These are phyloP conservation scores for Irena cyanogastra DNA, from an alignment of 2,113 vertebrate genomes.

Conservation along the genomic window DNA sequence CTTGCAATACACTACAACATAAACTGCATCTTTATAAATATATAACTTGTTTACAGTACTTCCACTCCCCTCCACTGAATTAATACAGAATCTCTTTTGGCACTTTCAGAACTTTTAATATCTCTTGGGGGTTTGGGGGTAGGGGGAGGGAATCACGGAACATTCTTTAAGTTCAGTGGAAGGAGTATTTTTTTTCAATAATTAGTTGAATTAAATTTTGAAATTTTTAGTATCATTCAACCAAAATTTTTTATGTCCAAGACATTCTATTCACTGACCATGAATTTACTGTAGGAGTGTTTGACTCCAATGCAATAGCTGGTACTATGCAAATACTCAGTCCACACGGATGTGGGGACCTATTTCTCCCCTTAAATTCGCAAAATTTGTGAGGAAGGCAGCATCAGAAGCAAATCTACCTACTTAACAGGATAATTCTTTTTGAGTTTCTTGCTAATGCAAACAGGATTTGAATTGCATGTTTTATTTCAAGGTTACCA, in stretches of 20 bases:
- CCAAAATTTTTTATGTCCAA: neutral
- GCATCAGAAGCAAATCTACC: neutral
- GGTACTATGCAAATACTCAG: neutral
- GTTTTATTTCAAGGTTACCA: neutral
- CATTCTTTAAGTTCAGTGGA: neutral
- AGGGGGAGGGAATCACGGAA: neutral
- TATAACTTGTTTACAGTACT: neutral
- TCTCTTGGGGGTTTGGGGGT: rapidly evolving
- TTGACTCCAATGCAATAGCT: neutral
- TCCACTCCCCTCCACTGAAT: neutral
- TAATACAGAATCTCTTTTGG: neutral
- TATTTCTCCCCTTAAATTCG: neutral
- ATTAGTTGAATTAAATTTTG: neutral
- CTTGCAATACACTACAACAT: neutral
- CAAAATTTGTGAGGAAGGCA: neutral
- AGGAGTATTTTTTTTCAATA: neutral
- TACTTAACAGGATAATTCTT: neutral
- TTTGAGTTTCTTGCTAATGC: neutral
- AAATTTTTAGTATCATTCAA: neutral
- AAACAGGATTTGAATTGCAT: neutral
- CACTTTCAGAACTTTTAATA: neutral
- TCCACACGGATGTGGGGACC: neutral
- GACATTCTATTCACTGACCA: neutral
- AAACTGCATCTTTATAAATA: neutral
- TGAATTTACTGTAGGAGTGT: neutral